Percentiles rank a stretch among this genome's conserved stretches.
phyloP scores from a whole-genome alignment of 1,140 invertebrate species.

The Battus philenor region DNA sequence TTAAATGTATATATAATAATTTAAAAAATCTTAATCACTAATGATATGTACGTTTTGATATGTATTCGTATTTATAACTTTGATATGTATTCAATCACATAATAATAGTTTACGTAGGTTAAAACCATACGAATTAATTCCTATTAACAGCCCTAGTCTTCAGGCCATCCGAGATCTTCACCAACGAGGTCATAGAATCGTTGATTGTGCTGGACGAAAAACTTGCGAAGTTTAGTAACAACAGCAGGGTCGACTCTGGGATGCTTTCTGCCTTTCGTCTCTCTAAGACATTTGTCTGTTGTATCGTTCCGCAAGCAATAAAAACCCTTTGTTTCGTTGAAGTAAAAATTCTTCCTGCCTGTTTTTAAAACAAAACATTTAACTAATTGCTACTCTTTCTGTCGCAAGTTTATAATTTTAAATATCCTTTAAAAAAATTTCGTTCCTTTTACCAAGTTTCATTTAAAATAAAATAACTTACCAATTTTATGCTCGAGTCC shows the following conservation, averaged over 20 bases:
- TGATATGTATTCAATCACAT: conserved; percentile 65
- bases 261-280: conserved; percentile 96
- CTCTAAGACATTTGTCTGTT: conserved; percentile 92
- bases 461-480: conserved; percentile 22
- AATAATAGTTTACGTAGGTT: conserved; percentile 21
- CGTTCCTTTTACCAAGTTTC: neutral
- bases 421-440: neutral
- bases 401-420: too few relatives aligned
- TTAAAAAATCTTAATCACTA: conserved; percentile 63
- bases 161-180: conserved; percentile 93
- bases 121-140: neutral
- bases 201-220: conserved; percentile 96
- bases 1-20: conserved; percentile 69
- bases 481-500: conserved; percentile 81
- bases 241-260: conserved; percentile 90
- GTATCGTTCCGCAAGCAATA: conserved; percentile 94
- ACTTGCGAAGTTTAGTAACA: conserved; percentile 91
- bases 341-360: conserved; percentile 95
- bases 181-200: conserved; percentile 96
- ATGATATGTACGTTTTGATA: conserved; percentile 64
- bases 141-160: conserved; percentile 75
- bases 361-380: conserved; percentile 19
- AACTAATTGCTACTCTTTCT: neutral
- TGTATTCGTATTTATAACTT: conserved; percentile 47
- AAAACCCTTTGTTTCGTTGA: conserved; percentile 98